phyloP scores from a whole-genome alignment of 2,797 vertebrate genomes.

The Masticophis lateralis region DNA sequence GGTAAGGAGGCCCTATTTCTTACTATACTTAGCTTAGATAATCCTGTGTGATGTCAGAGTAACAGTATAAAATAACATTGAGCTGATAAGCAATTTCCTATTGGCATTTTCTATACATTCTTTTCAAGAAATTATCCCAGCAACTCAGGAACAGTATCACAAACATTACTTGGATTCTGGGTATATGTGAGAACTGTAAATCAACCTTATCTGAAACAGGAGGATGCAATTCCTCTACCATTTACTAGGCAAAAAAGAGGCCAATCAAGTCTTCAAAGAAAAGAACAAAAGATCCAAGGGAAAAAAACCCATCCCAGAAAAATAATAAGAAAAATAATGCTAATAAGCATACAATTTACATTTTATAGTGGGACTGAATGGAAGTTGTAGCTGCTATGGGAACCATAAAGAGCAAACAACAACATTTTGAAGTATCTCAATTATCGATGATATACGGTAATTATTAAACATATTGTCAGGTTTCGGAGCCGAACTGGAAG shows the following conservation, averaged over 20 bases:
- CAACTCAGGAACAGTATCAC: not conserved
- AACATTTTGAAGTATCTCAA: not conserved
- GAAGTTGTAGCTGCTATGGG: not conserved
- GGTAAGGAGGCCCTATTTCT: not conserved
- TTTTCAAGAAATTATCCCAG: not conserved
- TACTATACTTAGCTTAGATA: not conserved
- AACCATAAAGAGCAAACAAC: not conserved
- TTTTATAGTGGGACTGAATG: not conserved
- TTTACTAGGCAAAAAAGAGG: not conserved
- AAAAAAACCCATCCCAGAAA: not conserved
- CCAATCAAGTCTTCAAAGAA: not conserved
- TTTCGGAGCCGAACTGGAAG: too few relatives aligned
- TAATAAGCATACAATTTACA: not conserved
- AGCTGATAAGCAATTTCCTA: not conserved
- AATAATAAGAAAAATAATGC: not conserved
- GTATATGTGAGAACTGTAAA: not conserved
- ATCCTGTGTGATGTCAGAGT: not conserved
- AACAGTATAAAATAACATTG: not conserved
- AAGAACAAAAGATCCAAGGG: not conserved
- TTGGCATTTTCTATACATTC: not conserved
- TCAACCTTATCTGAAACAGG: not conserved
- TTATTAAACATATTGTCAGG: not conserved
- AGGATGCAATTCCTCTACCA: not conserved
- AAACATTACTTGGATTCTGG: not conserved
- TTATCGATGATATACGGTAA: not conserved